Evolutionary conservation across 1,140 invertebrate species (phyloP).

Genomic region (Hylaeus anthracinus): DNA sequence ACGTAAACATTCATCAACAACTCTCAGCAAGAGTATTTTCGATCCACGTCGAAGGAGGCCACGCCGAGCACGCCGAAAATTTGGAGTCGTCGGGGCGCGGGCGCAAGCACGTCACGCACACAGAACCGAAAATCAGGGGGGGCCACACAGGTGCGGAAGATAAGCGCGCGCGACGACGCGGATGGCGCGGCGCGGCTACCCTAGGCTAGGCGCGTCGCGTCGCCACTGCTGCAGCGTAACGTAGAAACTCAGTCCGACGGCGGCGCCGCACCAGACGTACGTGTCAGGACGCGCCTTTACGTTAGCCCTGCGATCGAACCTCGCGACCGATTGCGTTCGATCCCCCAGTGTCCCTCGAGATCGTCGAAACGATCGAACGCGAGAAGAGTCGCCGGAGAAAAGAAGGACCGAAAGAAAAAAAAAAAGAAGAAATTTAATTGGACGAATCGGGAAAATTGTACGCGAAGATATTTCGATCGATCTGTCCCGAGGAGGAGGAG

Average conservation of each 20-base stretch:
- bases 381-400: neutral
- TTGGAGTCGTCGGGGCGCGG: conserved; percentile 12
- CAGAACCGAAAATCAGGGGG: neutral
- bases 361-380: neutral
- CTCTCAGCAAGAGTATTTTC: too few relatives aligned
- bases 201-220: conserved; percentile 35
- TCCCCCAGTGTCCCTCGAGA: conserved; percentile 8
- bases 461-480: neutral
- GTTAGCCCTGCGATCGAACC: conserved; percentile 25
- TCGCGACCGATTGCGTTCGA: conserved; percentile 27
- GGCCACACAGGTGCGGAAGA: conserved; percentile 24
- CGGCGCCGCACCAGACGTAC: conserved; percentile 72
- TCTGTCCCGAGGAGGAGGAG: neutral
- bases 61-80: conserved; percentile 6
- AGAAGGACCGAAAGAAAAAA: neutral
- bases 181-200: conserved; percentile 7
- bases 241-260: conserved; percentile 71
- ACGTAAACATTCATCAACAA: too few relatives aligned
- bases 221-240: conserved; percentile 60
- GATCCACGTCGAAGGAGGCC: too few relatives aligned
- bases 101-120: conserved; percentile 15
- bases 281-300: conserved; percentile 53
- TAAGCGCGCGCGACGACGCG: conserved; percentile 58
- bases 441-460: too few relatives aligned
- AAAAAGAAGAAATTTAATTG: too few relatives aligned